Conservation (phyloP, 2,113 vertebrate species). For the Pelecanoides urinatrix region DNA sequence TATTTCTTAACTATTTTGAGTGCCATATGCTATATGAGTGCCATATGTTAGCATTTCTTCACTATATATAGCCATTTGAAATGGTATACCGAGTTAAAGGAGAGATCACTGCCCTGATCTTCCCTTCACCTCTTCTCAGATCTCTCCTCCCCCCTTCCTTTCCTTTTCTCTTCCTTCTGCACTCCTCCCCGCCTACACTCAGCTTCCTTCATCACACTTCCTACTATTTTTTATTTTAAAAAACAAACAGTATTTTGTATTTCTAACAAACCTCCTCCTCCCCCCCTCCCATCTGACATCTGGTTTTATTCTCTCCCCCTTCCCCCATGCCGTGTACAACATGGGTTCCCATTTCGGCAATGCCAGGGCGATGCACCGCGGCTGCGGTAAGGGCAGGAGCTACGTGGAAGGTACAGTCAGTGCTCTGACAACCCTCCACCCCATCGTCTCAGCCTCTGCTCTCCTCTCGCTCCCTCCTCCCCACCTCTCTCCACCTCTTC, state of each 20-base stretch:
- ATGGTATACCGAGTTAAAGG: background rate
- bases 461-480: background rate
- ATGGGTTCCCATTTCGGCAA: background rate
- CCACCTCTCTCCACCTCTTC: background rate
- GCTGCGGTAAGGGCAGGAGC: background rate
- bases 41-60: conserved; percentile 62
- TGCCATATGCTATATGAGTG: conserved; percentile 63
- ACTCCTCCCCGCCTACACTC: background rate
- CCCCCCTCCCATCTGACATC: background rate
- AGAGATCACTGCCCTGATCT: conserved; percentile 11
- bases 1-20: conserved; percentile 69
- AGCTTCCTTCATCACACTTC: conserved; percentile 28
- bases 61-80: conserved; percentile 58
- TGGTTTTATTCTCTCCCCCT: background rate
- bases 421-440: background rate
- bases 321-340: background rate
- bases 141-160: background rate
- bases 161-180: conserved; percentile 8
- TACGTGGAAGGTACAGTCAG: background rate
- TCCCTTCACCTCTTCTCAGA: conserved; percentile 18
- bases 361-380: accelerated
- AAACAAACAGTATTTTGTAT: conserved; percentile 16
- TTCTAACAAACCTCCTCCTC: conserved; percentile 13
- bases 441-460: background rate
- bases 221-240: conserved; percentile 21